phyloP scores from a whole-genome alignment of 2,797 vertebrate species.

The Amniataba percoides region DNA sequence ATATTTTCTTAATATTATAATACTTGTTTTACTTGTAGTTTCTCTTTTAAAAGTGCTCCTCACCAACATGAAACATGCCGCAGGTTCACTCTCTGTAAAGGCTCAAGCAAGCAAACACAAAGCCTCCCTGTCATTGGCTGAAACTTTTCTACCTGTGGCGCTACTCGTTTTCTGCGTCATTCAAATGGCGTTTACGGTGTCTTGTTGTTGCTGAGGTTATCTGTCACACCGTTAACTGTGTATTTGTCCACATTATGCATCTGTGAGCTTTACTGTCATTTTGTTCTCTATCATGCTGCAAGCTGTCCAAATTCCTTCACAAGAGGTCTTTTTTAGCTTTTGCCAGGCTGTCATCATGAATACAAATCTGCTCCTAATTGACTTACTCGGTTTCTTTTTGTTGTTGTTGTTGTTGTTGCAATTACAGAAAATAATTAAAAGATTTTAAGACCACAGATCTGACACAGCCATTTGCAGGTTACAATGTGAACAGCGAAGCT shows the following conservation, averaged over 20 bases:
- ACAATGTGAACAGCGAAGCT: constrained; percentile 29
- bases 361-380: constrained; percentile 56
- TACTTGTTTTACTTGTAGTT: neutral
- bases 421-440: constrained; percentile 20
- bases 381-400: constrained; percentile 7
- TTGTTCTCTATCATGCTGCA: constrained; percentile 18
- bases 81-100: too few relatives aligned
- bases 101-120: constrained; percentile 15
- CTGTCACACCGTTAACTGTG: constrained; percentile 41
- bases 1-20: too few relatives aligned
- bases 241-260: constrained; percentile 22
- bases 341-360: constrained; percentile 33
- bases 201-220: constrained; percentile 37
- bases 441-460: constrained; percentile 14
- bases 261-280: constrained; percentile 17
- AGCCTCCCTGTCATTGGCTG: constrained; percentile 6
- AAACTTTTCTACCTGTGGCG: constrained; percentile 26
- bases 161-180: constrained; percentile 22
- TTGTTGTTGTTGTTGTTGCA: neutral
- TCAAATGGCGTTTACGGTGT: constrained; percentile 23
- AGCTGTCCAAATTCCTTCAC: constrained; percentile 29
- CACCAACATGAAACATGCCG: constrained; percentile 28
- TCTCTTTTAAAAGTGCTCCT: neutral
- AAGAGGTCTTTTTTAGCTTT: constrained; percentile 26
- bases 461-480: neutral